A percentile compares a stretch with the other conserved stretches of the same genome.
Conservation (phyloP, 2,797 vertebrate genomes). For the Acipenser transmontanus region DNA sequence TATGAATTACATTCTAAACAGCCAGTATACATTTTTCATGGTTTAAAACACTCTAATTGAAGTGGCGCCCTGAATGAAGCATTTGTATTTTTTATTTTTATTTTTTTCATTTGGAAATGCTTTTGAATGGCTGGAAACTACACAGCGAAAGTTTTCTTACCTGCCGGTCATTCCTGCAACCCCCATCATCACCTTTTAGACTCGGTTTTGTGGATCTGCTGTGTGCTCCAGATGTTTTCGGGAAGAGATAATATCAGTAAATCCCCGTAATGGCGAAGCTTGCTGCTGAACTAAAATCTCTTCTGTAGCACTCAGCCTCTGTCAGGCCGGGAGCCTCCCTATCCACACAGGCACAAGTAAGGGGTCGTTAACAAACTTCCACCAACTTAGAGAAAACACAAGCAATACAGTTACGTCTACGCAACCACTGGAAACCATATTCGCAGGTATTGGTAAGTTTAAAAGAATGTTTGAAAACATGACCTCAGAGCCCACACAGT, state of each 20-base stretch:
- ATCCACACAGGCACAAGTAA: neutral
- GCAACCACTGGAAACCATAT: no score
- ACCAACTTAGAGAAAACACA: no score
- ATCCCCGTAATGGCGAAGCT: slow-evolving; percentile 26
- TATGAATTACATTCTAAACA: no score
- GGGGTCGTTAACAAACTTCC: slow-evolving; percentile 7
- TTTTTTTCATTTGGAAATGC: neutral
- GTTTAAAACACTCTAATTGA: no score
- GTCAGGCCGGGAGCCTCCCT: slow-evolving; percentile 6
- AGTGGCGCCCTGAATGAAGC: no score
- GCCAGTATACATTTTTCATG: no score
- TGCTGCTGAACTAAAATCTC: slow-evolving; percentile 20
- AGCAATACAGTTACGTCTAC: no score
- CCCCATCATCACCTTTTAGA: slow-evolving; percentile 47
- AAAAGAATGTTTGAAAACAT: no score
- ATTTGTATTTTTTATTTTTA: neutral
- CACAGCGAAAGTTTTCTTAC: slow-evolving; percentile 36
- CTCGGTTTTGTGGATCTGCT: slow-evolving; percentile 35
- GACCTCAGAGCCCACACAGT: no score
- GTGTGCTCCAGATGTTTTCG: slow-evolving; percentile 5
- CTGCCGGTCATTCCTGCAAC: slow-evolving; percentile 63
- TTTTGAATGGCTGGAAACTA: neutral
- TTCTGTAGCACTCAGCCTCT: neutral
- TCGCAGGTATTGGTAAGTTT: no score
- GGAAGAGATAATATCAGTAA: neutral